Percentiles rank a stretch among this genome's conserved stretches.
Conservation (phyloP, 2,113 vertebrate genomes). For the Procapra przewalskii region DNA sequence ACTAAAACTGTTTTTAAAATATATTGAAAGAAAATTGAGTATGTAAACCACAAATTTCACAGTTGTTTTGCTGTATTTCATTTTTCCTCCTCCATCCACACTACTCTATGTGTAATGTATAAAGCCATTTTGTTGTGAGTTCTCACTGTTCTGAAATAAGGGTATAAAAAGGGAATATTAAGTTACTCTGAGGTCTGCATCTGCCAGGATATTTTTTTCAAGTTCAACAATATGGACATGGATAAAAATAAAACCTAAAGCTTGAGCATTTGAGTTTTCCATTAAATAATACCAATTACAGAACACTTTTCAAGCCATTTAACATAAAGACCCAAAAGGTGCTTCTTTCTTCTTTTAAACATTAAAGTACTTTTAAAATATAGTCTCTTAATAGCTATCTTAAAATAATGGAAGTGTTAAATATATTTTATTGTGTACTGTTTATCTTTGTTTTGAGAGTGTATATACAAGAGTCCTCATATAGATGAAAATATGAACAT, state of each 20-base stretch:
- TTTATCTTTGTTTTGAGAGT: neutral
- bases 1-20: neutral
- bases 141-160: neutral
- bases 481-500: neutral
- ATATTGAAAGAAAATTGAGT: neutral
- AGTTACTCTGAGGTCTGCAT: neutral
- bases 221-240: neutral
- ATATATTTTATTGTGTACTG: neutral
- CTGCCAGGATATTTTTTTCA: neutral
- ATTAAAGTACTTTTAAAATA: constrained; percentile 4
- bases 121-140: neutral
- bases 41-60: neutral
- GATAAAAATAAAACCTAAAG: constrained; percentile 4
- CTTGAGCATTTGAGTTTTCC: neutral
- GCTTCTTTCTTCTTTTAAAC: constrained; percentile 5
- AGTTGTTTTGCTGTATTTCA: neutral
- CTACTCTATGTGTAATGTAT: neutral
- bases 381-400: neutral
- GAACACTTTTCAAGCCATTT: neutral
- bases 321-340: neutral
- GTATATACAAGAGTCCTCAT: neutral
- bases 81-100: neutral
- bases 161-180: neutral
- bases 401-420: neutral
- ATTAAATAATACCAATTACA: neutral